Base-by-base conservation (phyloP, 35 echinoderm and acorn worm species). In the Hemicentrotus pulcherrimus region DNA sequence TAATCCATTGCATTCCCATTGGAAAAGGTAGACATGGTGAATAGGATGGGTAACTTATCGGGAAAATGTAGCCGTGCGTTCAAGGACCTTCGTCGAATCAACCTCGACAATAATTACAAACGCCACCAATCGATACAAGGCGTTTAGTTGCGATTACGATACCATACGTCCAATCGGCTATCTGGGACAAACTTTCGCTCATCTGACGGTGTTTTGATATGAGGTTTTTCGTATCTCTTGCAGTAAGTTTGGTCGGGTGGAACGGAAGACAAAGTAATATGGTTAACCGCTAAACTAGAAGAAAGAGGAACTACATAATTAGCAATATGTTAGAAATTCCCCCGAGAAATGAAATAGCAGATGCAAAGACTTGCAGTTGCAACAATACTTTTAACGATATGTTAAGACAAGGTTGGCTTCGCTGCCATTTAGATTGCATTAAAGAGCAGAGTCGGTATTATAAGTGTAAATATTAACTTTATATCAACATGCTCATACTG, bases 101-200 rank as follows among this genome's bases (percentile, higher is more conserved):
- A 78, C 65, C 65, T n/a, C 65, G 65, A 22, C 65, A 78, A 78
- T 7, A 78, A 78, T n/a, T 78, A 78, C 65, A 78, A 78, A 78
- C 65, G 65, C 65, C 65, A 78, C 19, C 65, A 78, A 78, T 78
- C 65, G 65, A 78, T 78, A 78, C 2, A 28, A 28, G 65, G 65
- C 65, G 65, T 78, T 78, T 78, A 78, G 65, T 78, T 78, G 19
- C 65, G 65, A 28, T 78, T 78, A 78, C 65, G 65, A 78, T 78
- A 78, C 65, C 65, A 8, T 78, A 78, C 65, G n/a, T 78, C 65
- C 22, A 78, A 78, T 78, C 65, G 65, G 65, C 65, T 22, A 78
- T 78, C 19, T 78, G 24, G 65, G 65, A 78, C 65, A 78, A n/a
- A 28, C 19, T 78, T 2, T 55, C 50, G 50, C 50, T 78, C 22